Base-by-base conservation (phyloP, 2,888 invertebrate genomes). In the Limenitis camilla region DNA sequence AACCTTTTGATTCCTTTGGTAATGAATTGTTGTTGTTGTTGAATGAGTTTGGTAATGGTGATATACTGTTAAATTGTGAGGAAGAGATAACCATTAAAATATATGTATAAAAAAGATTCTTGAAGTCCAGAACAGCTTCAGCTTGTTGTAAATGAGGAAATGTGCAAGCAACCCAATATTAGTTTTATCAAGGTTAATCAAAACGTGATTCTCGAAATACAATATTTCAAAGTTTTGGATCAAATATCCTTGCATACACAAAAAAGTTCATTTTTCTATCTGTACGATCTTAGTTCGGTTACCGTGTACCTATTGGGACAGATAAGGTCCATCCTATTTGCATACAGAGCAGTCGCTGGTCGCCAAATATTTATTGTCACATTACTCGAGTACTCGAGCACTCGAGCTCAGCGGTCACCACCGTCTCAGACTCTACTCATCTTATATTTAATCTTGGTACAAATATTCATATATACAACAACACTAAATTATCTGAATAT, bases 241-340 rank as follows among this genome's bases (percentile, higher is more conserved):
- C 10, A 35, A 35, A 0, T 8, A 27, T 39, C 7, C 2, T 8
- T 2, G 0, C 5, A 8, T 9, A 4, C 9, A 5, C 5, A 28
- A 29, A 11, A 27, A 29, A 30, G 28, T 8, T 9, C 52, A 59
- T 58, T 64, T 66, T 43, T 67, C 60, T 1, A 8, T 36, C 69
- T 6, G 60, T 73, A 69, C 58, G 4, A 11, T 28, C 39, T 30
- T 56, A 61, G 59, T 44, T 54, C 55, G 56, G 43, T 33, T 45
- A 47, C 56, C 50, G 56, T 45, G 60, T 67, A 65, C 66, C 63
- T 65, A 60, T 57, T 49, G 54, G 60, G 52, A 56, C 61, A 72
- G 78, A 81, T 78, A 78, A 75, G 70, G 74, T 70, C 76, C 74
- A 79, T 81, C 67, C 78, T 76, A 84, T 84, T 84, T 77, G 79